phyloP scores from a whole-genome alignment of 2,797 vertebrate species.

The Cynodonichthys magdalenae region DNA sequence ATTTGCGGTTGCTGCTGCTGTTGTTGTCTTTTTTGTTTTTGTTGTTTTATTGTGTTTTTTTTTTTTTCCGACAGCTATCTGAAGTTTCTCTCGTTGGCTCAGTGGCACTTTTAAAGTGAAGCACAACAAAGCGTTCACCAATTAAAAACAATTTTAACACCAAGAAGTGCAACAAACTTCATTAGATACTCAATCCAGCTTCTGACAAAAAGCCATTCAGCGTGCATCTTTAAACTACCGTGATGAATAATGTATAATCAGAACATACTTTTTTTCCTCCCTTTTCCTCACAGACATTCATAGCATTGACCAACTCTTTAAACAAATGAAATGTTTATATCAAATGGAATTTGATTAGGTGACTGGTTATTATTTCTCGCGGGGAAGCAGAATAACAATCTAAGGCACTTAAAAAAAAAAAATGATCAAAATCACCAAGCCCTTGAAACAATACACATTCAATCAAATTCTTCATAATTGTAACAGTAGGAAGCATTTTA shows the following conservation, averaged over 20 bases:
- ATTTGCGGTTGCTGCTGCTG: slow-evolving; percentile 73
- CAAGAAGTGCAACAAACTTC: slow-evolving; percentile 76
- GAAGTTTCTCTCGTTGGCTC: slow-evolving; percentile 70
- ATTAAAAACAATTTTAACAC: slow-evolving; percentile 82
- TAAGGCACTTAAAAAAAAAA: slow-evolving; percentile 53
- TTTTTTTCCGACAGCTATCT: slow-evolving; percentile 66
- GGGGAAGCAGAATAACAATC: slow-evolving; percentile 68
- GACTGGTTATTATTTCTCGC: slow-evolving; percentile 72
- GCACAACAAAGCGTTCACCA: slow-evolving; percentile 72
- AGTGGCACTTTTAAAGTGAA: slow-evolving; percentile 66
- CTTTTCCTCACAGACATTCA: slow-evolving; percentile 21
- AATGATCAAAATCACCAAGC: slow-evolving; percentile 74
- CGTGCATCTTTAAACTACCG: slow-evolving; percentile 61
- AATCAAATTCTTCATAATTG: slow-evolving; percentile 82
- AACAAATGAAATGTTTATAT: slow-evolving; percentile 73
- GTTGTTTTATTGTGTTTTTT: background rate
- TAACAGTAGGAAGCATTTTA: slow-evolving; percentile 82
- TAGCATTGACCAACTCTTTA: slow-evolving; percentile 50
- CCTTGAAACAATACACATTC: slow-evolving; percentile 82
- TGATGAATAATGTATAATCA: slow-evolving; percentile 70
- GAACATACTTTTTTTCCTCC: slow-evolving; percentile 40
- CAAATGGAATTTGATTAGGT: slow-evolving; percentile 73
- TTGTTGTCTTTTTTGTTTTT: slow-evolving; percentile 26
- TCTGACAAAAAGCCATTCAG: slow-evolving; percentile 66
- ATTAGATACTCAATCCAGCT: slow-evolving; percentile 74